A percentile compares a stretch with the other conserved stretches of the same genome.
phyloP scores from a whole-genome alignment of 1,140 invertebrate genomes.

The Zaprionus capensis region DNA sequence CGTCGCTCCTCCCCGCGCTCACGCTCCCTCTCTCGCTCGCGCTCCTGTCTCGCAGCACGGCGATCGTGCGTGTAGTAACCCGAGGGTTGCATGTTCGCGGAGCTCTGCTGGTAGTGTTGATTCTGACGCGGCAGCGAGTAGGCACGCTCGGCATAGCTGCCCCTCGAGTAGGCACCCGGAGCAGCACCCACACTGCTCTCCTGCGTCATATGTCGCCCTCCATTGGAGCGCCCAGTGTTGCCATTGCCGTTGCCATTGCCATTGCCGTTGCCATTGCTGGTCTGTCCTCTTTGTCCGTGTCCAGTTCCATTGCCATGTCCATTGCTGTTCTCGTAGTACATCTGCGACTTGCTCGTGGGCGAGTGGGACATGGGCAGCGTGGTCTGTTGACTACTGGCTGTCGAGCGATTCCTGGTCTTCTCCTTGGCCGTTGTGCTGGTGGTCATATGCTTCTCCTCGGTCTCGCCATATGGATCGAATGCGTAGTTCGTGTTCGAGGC shows the following conservation, averaged over 20 bases:
- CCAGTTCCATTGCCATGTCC: slow-evolving; percentile 56
- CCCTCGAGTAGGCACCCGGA: slow-evolving; percentile 71
- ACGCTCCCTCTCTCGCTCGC: slow-evolving; percentile 37
- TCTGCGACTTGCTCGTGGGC: slow-evolving; percentile 81
- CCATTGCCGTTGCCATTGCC: slow-evolving; percentile 64
- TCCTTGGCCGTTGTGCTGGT: slow-evolving; percentile 78
- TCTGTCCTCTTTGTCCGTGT: slow-evolving; percentile 58
- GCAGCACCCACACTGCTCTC: slow-evolving; percentile 62
- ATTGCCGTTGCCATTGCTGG: slow-evolving; percentile 42
- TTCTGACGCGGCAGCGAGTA: slow-evolving; percentile 79
- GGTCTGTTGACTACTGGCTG: slow-evolving; percentile 75
- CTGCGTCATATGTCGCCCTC: slow-evolving; percentile 69
- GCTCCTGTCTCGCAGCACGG: slow-evolving; percentile 58
- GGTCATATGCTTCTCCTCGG: slow-evolving; percentile 88
- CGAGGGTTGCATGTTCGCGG: slow-evolving; percentile 80
- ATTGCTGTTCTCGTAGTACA: slow-evolving; percentile 77
- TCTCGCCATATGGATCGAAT: slow-evolving; percentile 92
- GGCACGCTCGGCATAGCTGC: slow-evolving; percentile 83
- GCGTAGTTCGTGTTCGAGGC: slow-evolving; percentile 94
- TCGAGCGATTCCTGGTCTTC: slow-evolving; percentile 66
- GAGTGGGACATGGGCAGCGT: slow-evolving; percentile 84
- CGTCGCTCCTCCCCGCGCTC: slow-evolving; percentile 69
- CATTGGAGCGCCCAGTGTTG: slow-evolving; percentile 59
- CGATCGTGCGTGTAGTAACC: slow-evolving; percentile 85
- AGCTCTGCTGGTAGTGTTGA: slow-evolving; percentile 73